phyloP scores from a whole-genome alignment of 1,140 invertebrate genomes.

The Macrocentrus cingulum region DNA sequence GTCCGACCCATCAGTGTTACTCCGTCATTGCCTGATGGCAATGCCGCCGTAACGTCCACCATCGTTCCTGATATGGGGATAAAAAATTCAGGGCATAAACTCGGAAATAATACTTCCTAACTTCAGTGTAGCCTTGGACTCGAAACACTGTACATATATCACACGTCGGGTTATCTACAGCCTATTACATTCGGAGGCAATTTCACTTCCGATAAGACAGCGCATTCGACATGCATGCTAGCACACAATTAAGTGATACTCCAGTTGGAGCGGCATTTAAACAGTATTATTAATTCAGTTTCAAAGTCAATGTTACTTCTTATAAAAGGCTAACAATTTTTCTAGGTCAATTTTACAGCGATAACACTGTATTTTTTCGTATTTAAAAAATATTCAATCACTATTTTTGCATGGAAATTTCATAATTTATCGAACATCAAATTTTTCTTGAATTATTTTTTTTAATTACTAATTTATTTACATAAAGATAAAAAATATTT shows the following conservation, averaged over 20 bases:
- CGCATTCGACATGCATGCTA: constrained; percentile 28
- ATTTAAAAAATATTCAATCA: no score
- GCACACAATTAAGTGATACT: background rate
- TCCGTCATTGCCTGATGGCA: constrained; percentile 39
- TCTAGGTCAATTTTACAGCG: no score
- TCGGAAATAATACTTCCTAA: background rate
- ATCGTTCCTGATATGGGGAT: constrained; percentile 35
- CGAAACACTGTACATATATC: background rate
- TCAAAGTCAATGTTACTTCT: no score
- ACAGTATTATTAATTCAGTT: background rate
- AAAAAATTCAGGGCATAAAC: background rate
- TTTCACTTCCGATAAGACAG: constrained; percentile 28
- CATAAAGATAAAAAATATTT: no score
- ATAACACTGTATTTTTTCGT: no score
- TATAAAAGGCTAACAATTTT: no score
- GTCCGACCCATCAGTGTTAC: constrained; percentile 53
- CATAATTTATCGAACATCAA: no score
- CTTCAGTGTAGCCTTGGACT: constrained; percentile 6
- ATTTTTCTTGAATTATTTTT: no score
- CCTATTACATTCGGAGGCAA: background rate
- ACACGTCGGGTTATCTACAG: background rate
- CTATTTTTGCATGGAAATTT: no score
- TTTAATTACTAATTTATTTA: no score
- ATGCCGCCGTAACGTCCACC: constrained; percentile 49
- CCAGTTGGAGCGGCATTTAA: background rate